These are phyloP conservation scores for Tubulanus polymorphus DNA, from an alignment of 2,888 invertebrate species.

Conservation along the genomic window DNA sequence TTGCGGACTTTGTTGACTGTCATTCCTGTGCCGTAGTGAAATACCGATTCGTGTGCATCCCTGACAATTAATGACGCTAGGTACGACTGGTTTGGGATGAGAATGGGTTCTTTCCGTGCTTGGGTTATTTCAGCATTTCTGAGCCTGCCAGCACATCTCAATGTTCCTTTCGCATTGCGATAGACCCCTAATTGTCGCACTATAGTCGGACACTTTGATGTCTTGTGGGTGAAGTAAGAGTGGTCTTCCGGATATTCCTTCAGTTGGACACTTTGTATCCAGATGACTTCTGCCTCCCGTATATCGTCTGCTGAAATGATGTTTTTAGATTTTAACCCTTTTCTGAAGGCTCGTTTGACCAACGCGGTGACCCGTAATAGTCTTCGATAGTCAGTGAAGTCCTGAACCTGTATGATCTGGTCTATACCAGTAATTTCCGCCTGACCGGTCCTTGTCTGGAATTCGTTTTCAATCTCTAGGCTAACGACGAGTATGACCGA, in stretches of 20 bases:
- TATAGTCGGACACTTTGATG: background rate
- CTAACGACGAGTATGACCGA: background rate
- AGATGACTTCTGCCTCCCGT: background rate
- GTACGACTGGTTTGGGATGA: background rate
- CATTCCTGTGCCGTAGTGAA: background rate
- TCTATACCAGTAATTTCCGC: too few species aligned
- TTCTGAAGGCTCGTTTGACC: background rate
- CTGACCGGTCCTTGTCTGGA: background rate
- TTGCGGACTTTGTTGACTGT: background rate
- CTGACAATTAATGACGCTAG: background rate
- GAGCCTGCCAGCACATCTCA: background rate
- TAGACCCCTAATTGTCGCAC: background rate
- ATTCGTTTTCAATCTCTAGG: background rate
- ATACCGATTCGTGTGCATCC: background rate
- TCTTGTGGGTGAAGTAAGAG: background rate
- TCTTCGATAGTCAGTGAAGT: background rate
- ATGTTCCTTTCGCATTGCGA: background rate
- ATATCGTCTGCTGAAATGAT: background rate
- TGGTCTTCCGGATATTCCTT: background rate
- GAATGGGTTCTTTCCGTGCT: background rate
- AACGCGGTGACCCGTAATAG: background rate
- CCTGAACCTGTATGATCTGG: background rate
- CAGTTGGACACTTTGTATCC: background rate
- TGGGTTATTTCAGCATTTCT: background rate
- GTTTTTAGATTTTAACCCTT: background rate